Percentiles rank a stretch among this genome's conserved stretches.
These are phyloP conservation scores for Latrodectus hesperus DNA, from an alignment of 2,888 invertebrate genomes.

Conservation along the genomic window DNA sequence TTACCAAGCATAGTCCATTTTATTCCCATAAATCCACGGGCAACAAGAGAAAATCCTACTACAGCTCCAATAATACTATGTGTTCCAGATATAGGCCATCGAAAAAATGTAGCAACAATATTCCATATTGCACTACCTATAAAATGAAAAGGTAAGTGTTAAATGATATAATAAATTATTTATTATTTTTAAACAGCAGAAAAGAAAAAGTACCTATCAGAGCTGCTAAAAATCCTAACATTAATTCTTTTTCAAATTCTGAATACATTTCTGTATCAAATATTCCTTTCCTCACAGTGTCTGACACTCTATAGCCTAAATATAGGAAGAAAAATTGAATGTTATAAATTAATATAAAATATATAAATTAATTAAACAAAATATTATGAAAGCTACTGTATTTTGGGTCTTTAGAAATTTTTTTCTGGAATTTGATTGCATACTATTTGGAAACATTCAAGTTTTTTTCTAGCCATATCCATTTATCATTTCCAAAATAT, in stretches of 20 bases:
- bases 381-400: not conserved
- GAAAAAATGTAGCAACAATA: constrained; percentile 92
- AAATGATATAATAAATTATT: not conserved
- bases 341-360: not conserved
- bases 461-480: too few species aligned
- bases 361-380: not conserved
- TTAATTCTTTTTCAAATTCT: constrained; percentile 85
- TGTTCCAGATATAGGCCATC: constrained; percentile 98
- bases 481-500: too few species aligned
- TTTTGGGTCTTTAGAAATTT: too few species aligned
- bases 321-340: constrained; percentile 7
- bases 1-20: constrained; percentile 88
- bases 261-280: constrained; percentile 90
- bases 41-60: constrained; percentile 95
- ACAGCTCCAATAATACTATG: constrained; percentile 99
- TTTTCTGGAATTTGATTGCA: too few species aligned
- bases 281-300: constrained; percentile 98
- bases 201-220: constrained; percentile 77
- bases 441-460: too few species aligned
- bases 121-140: constrained; percentile 93
- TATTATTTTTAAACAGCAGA: not conserved
- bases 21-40: constrained; percentile 88
- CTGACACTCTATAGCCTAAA: constrained; percentile 91
- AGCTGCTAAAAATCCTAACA: constrained; percentile 94
- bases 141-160: not conserved